These are phyloP conservation scores for Ranitomeya variabilis DNA, from an alignment of 2,113 vertebrate species.

Conservation along the genomic window DNA sequence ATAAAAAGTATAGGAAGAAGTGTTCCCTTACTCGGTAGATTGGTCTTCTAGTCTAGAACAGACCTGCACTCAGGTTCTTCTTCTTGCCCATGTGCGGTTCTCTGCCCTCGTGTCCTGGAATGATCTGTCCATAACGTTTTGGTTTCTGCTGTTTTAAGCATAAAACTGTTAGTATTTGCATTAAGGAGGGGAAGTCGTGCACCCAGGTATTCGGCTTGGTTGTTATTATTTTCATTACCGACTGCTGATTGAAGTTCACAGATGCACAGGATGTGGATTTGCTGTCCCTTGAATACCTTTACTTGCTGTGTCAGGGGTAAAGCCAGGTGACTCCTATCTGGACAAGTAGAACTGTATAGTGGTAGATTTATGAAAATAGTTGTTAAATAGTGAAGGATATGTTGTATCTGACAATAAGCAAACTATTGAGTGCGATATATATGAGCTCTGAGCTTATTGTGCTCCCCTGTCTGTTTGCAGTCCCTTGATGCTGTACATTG, in stretches of 20 bases:
- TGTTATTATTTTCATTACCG: not conserved
- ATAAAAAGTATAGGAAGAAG: not conserved
- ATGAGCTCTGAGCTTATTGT: not conserved
- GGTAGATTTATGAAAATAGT: not conserved
- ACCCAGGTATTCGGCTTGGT: not conserved
- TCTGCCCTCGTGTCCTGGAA: not conserved
- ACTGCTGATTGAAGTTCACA: slow-evolving; percentile 8
- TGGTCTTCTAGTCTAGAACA: not conserved
- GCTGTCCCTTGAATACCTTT: not conserved
- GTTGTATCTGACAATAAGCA: not conserved
- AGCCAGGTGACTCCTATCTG: not conserved
- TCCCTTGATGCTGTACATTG: not conserved
- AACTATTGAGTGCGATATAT: not conserved
- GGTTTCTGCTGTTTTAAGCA: slow-evolving; percentile 5
- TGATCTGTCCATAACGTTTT: not conserved
- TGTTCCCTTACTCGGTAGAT: not conserved
- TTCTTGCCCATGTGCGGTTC: not conserved
- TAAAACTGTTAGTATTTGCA: not conserved
- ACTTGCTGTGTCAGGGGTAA: not conserved
- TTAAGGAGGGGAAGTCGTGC: not conserved
- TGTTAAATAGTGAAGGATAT: not conserved
- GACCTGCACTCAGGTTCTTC: not conserved
- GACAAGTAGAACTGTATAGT: not conserved
- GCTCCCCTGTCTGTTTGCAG: not conserved
- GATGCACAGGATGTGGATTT: slow-evolving; percentile 19